Percentiles rank a stretch among this genome's conserved stretches.
These are phyloP conservation scores for Cataglyphis rosenhaueri DNA, from an alignment of 2,888 invertebrate genomes.

Conservation along the genomic window DNA sequence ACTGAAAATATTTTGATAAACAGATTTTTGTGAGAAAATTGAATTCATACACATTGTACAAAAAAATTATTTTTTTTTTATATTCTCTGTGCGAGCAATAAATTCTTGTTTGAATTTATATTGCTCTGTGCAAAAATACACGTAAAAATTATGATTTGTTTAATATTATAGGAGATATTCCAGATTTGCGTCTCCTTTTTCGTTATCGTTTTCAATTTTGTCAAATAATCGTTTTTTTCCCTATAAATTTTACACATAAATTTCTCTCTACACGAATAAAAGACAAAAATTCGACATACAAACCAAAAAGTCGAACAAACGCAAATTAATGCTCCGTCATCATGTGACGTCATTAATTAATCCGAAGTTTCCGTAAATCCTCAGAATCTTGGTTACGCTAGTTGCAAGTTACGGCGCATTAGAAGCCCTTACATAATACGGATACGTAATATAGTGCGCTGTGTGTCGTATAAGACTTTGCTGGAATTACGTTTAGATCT, in stretches of 20 bases:
- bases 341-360: conserved; percentile 19
- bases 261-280: neutral
- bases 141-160: neutral
- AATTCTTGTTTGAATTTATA: conserved; percentile 15
- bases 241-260: neutral
- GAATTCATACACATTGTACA: neutral
- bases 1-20: neutral
- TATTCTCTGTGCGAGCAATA: neutral
- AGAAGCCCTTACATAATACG: conserved; percentile 63
- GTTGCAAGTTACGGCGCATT: conserved; percentile 39
- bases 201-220: neutral
- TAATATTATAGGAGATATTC: neutral
- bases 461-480: conserved; percentile 29
- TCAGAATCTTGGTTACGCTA: conserved; percentile 30
- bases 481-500: conserved; percentile 62
- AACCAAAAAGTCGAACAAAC: neutral
- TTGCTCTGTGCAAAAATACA: neutral
- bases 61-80: neutral
- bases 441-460: conserved; percentile 53
- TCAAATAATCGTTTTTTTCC: neutral
- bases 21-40: neutral
- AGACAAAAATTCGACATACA: neutral
- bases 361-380: conserved; percentile 26
- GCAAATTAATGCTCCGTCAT: neutral
- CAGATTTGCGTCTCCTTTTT: neutral